Evolutionary conservation across 2,888 invertebrate genomes (phyloP), one percentile per base, ranked within the genome.

Genomic region (Plutella xylostella): DNA sequence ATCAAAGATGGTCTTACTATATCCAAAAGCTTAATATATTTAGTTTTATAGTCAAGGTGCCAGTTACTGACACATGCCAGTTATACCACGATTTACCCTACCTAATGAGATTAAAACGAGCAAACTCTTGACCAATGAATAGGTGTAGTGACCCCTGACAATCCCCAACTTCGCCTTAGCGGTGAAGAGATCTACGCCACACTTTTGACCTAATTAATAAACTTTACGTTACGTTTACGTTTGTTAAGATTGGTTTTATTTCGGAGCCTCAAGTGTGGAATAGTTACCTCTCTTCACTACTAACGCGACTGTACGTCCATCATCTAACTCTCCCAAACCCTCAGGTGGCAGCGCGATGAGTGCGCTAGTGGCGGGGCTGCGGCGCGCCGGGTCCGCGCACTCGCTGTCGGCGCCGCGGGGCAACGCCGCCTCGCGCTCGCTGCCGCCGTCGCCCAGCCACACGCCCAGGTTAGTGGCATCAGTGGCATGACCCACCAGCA

Each of bases 371-470:
- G 83, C 84, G 3, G 85, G 83, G 0, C 65, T 85, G 21, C 68
- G 85, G 4, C 78, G 85, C 48, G 85, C 84, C 12, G 85, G 85
- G 45, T 85, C 85, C 12, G 85, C 83, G 2, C 83, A 85, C 55
- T 80, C 84, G 25, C 64, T 85, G 43, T 72, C 75, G 3, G 84
- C 85, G 14, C 82, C 76, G 60, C 85, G 78, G 56, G 70, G 76
- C 52, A 77, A 86, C 50, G 79, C 85, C 33, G 78, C 84, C 9
- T 89, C 89, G 20, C 85, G 88, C 50, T 91, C 91, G 54, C 71
- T 92, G 54, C 92, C 92, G 39, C 91, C 90, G n/a, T 90, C 90
- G 48, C 91, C 92, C 6, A 90, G 90, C 55, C 89, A 90, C 59
- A 89, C 90, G 4, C 90, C 91, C 56, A 88, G 86, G 85, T 85